Evolutionary conservation across 1,140 invertebrate genomes (phyloP).

Genomic region (Drosophila asahinai): DNA sequence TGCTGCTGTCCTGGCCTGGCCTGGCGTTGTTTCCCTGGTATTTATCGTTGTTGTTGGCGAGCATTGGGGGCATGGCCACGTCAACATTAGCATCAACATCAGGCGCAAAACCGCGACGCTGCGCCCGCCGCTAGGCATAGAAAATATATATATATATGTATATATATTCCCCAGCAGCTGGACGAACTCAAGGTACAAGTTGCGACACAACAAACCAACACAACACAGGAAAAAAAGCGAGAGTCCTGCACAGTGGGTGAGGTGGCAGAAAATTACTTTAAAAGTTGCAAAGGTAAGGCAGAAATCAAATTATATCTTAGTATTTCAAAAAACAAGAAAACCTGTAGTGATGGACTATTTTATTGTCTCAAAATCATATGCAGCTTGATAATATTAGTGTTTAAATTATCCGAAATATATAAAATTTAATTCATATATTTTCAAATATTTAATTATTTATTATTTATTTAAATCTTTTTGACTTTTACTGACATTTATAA

Average conservation of each 20-base stretch:
- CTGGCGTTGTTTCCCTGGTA: neutral
- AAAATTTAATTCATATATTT: no score
- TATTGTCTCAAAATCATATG: no score
- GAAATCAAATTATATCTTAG: no score
- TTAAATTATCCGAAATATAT: no score
- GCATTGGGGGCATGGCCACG: constrained; percentile 23
- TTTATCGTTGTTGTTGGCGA: constrained; percentile 5
- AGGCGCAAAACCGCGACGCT: constrained; percentile 38
- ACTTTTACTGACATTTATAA: no score
- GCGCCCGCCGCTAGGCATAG: constrained; percentile 48
- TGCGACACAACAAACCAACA: constrained; percentile 14
- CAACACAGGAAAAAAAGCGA: constrained; percentile 8
- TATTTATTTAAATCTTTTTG: no score
- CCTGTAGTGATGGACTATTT: no score
- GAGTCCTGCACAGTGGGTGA: constrained; percentile 1
- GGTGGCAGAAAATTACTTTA: neutral
- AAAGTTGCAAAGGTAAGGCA: neutral
- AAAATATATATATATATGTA: constrained; percentile 24
- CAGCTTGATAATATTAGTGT: no score
- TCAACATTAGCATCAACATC: constrained; percentile 60
- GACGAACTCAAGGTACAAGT: constrained; percentile 42
- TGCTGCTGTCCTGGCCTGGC: neutral
- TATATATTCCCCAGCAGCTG: constrained; percentile 53
- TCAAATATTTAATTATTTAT: no score
- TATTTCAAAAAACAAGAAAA: no score